Evolutionary conservation across 2,888 invertebrate species (phyloP).

Genomic region (Priocnemis perturbator): DNA sequence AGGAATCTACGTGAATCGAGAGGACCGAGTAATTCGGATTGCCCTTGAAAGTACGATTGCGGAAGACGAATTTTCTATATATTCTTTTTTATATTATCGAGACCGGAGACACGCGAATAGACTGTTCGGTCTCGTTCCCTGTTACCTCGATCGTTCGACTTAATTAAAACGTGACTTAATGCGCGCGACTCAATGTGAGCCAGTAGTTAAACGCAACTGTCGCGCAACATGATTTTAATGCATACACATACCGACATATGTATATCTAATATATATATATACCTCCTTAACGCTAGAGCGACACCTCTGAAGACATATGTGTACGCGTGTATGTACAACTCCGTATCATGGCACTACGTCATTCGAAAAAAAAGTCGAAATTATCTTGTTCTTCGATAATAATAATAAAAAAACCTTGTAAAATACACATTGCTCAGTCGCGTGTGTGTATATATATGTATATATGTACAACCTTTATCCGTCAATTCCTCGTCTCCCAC

Average conservation of each 20-base stretch:
- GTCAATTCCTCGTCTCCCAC: not conserved
- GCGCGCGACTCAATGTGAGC: conserved; percentile 66
- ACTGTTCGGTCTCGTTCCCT: no score
- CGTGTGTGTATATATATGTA: conserved; percentile 33
- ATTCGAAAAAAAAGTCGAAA: conserved; percentile 53
- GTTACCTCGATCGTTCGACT: no score
- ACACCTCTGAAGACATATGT: conserved; percentile 8
- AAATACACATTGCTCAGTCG: conserved; percentile 8
- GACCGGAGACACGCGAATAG: no score
- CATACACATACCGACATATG: not conserved
- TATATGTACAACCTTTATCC: conserved; percentile 35
- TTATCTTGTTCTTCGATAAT: conserved; percentile 29
- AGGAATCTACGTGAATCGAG: no score
- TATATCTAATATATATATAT: conserved; percentile 7
- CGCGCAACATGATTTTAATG: not conserved
- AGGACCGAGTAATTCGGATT: no score
- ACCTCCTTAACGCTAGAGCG: not conserved
- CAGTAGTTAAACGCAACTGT: conserved; percentile 47
- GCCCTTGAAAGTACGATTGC: no score
- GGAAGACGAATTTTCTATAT: not conserved
- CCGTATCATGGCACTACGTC: conserved; percentile 65
- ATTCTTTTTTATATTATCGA: conserved; percentile 4
- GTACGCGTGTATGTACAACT: conserved; percentile 48
- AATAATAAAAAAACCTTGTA: conserved; percentile 10
- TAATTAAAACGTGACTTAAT: not conserved